A percentile compares a stretch with the other conserved stretches of the same genome.
These are phyloP conservation scores for Eupithecia dodoneata DNA, from an alignment of 2,888 invertebrate genomes.

Conservation along the genomic window DNA sequence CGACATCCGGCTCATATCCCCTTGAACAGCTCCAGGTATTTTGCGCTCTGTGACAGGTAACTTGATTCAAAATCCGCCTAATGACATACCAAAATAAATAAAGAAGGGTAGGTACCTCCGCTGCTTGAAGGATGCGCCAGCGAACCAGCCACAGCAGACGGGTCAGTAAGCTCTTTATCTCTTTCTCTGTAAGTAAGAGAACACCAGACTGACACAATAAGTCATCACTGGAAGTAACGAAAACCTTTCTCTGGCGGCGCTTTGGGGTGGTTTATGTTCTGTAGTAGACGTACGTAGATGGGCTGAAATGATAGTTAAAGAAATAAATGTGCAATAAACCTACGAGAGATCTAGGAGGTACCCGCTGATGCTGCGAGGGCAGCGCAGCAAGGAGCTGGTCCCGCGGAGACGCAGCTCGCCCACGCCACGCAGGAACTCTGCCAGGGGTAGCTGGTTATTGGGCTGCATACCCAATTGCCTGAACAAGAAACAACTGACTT, in stretches of 20 bases:
- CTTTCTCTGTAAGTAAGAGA: neutral
- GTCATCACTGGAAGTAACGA: too few species aligned
- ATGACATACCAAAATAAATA: neutral
- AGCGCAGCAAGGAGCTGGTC: constrained; percentile 86
- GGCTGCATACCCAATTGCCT: constrained; percentile 69
- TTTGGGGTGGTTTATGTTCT: too few species aligned
- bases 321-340: constrained; percentile 35
- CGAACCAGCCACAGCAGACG: neutral
- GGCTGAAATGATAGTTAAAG: neutral
- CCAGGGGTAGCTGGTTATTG: constrained; percentile 60
- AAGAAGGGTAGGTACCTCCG: neutral
- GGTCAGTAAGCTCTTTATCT: neutral
- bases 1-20: neutral
- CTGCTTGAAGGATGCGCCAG: neutral
- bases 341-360: constrained; percentile 70
- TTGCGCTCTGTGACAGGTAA: neutral
- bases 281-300: too few species aligned
- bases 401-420: constrained; percentile 87
- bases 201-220: neutral
- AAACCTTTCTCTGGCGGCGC: too few species aligned
- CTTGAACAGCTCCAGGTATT: neutral
- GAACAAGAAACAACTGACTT: constrained; percentile 11
- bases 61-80: neutral
- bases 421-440: constrained; percentile 85
- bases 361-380: constrained; percentile 70